A percentile compares a stretch with the other conserved stretches of the same genome.
These are phyloP conservation scores for Manis javanica DNA, from an alignment of 2,797 vertebrate species.

Conservation along the genomic window DNA sequence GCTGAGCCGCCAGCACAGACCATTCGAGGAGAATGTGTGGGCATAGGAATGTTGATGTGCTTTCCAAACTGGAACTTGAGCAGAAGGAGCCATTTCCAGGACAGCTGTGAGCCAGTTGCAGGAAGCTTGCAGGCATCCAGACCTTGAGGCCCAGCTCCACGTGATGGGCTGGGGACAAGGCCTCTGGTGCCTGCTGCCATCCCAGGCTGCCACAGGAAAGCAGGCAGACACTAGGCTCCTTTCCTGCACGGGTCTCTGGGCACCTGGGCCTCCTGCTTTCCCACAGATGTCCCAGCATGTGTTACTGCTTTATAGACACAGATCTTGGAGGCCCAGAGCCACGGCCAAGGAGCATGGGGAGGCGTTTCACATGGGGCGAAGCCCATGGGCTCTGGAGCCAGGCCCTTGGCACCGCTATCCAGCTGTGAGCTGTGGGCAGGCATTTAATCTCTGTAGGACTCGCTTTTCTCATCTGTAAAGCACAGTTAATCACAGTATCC, in stretches of 20 bases:
- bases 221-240: background rate
- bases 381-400: background rate
- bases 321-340: background rate
- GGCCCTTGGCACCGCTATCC: background rate
- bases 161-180: background rate
- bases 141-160: background rate
- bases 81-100: background rate
- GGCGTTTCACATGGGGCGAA: background rate
- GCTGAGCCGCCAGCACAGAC: background rate
- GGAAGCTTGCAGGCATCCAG: background rate
- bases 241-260: background rate
- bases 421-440: background rate
- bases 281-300: background rate
- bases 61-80: constrained; percentile 31
- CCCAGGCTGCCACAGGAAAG: background rate
- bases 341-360: fast-evolving
- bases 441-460: background rate
- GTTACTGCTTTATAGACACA: background rate
- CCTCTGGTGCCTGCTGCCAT: background rate
- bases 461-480: background rate
- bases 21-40: background rate
- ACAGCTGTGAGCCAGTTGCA: background rate
- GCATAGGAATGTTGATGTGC: background rate
- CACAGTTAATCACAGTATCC: background rate
- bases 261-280: background rate